Percentiles rank a stretch among this genome's conserved stretches.
phyloP scores from a whole-genome alignment of 2,888 invertebrate genomes.

The Trilocha varians region DNA sequence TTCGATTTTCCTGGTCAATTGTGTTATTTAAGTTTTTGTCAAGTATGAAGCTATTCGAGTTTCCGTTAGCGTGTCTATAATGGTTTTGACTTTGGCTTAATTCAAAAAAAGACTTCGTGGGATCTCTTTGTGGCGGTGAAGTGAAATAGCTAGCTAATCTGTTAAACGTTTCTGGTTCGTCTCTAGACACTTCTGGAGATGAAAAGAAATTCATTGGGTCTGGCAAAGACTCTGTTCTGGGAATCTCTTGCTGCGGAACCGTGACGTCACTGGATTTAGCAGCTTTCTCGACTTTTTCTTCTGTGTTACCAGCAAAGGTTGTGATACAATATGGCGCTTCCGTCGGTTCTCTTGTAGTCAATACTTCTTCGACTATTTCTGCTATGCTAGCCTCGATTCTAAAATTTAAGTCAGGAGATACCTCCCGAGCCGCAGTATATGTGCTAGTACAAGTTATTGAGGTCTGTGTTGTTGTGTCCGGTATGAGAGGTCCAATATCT shows the following conservation, averaged over 20 bases:
- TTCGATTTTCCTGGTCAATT: constrained; percentile 20
- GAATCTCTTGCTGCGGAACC: not conserved
- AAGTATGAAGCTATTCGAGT: not conserved
- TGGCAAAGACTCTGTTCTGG: constrained; percentile 16
- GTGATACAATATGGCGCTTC: not conserved
- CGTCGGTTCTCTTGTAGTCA: constrained; percentile 3
- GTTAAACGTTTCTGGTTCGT: constrained; percentile 30
- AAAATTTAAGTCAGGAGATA: constrained; percentile 11
- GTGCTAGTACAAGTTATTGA: constrained; percentile 19
- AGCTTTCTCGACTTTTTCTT: not conserved
- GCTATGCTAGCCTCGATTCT: constrained; percentile 16
- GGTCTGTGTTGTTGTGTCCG: constrained; percentile 43
- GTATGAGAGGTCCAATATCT: constrained; percentile 16
- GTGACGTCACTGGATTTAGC: not conserved
- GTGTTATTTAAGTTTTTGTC: constrained; percentile 20
- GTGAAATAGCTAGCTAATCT: constrained; percentile 60
- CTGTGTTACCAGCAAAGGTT: constrained; percentile 3
- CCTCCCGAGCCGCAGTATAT: constrained; percentile 7
- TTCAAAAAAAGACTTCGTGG: constrained; percentile 67
- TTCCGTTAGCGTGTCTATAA: constrained; percentile 8
- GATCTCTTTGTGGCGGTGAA: constrained; percentile 45
- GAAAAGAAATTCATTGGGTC: constrained; percentile 50
- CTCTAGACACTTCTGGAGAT: constrained; percentile 12
- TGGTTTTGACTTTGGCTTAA: constrained; percentile 34
- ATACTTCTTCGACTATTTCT: constrained; percentile 14